Percentiles rank a stretch among this genome's conserved stretches.
phyloP scores from a whole-genome alignment of 1,140 invertebrate genomes.

The Rhopalosiphum maidis region DNA sequence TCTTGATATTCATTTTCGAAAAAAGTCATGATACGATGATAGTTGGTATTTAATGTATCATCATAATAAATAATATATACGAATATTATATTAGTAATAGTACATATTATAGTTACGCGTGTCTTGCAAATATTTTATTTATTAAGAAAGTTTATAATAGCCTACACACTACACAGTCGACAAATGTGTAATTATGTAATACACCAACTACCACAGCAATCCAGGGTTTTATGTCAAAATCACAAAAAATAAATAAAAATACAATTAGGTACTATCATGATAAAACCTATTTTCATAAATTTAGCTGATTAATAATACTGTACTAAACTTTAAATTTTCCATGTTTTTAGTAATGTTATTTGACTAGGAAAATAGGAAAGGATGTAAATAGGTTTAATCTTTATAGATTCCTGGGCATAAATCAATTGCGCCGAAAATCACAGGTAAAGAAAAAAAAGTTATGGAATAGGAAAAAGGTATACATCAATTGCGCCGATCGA shows the following conservation, averaged over 20 bases:
- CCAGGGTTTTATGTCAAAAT: no score
- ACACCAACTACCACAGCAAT: neutral
- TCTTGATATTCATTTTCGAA: neutral
- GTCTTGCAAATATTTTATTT: neutral
- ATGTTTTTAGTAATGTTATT: no score
- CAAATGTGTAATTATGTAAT: neutral
- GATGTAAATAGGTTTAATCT: neutral
- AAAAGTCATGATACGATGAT: neutral
- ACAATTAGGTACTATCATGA: no score
- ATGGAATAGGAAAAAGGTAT: no score
- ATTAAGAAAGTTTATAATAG: neutral
- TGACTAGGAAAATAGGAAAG: neutral
- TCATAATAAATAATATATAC: neutral
- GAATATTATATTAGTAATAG: no score
- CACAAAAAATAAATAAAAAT: neutral
- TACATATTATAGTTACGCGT: neutral
- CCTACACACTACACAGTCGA: neutral
- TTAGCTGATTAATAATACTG: neutral
- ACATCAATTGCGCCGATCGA: no score
- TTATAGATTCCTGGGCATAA: no score
- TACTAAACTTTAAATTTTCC: neutral
- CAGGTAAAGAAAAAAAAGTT: no score
- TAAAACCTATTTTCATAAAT: neutral
- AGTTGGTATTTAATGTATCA: neutral
- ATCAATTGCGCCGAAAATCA: no score